A percentile compares a stretch with the other conserved stretches of the same genome.
Conservation (phyloP, 2,888 invertebrate species). For the Megamerina dolium region DNA sequence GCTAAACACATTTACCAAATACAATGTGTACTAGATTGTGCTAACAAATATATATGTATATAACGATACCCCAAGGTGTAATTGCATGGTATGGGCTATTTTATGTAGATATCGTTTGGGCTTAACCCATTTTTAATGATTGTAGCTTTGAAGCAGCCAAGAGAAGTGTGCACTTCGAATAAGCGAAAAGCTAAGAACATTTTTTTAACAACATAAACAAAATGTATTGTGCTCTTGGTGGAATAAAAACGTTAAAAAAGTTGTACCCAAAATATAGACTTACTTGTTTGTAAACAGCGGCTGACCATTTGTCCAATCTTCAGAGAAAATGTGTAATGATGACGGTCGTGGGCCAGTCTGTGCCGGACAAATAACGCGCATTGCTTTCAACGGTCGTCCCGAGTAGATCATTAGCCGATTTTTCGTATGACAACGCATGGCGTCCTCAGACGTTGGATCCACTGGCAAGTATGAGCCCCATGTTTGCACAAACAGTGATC, state of each 20-base stretch:
- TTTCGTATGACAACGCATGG: constrained; percentile 65
- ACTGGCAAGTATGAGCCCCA: constrained; percentile 73
- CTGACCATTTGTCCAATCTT: constrained; percentile 60
- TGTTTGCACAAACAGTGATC: constrained; percentile 73
- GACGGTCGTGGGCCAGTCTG: constrained; percentile 61
- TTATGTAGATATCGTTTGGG: too few species aligned
- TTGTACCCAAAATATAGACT: too few species aligned
- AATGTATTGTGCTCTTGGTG: too few species aligned
- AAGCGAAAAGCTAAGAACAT: too few species aligned
- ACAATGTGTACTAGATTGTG: constrained; percentile 2
- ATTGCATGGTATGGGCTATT: constrained; percentile 22
- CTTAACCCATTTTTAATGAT: too few species aligned
- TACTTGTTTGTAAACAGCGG: constrained; percentile 47
- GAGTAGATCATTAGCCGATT: constrained; percentile 78
- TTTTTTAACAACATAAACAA: too few species aligned
- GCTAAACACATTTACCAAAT: too few species aligned
- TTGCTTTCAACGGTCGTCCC: constrained; percentile 56
- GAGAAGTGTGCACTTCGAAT: too few species aligned
- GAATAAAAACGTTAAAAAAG: too few species aligned
- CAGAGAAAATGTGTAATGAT: constrained; percentile 72
- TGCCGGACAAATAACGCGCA: constrained; percentile 67
- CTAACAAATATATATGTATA: constrained; percentile 28
- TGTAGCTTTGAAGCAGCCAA: too few species aligned
- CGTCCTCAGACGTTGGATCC: constrained; percentile 57
- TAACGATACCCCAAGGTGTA: constrained; percentile 34